phyloP scores from a whole-genome alignment of 2,113 vertebrate species.

The Acrocephalus arundinaceus region DNA sequence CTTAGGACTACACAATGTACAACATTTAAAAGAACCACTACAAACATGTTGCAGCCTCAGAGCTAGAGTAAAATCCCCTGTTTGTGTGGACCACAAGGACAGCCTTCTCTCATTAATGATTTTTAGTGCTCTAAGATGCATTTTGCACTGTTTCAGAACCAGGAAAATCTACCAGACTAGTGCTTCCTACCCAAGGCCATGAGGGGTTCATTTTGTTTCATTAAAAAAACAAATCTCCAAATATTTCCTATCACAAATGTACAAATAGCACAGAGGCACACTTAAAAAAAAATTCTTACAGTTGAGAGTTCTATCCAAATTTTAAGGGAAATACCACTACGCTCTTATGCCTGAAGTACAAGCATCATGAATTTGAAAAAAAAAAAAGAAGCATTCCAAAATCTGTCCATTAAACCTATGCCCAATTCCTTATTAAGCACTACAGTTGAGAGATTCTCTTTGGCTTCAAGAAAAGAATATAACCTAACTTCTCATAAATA shows the following conservation, averaged over 20 bases:
- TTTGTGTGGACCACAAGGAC: background rate
- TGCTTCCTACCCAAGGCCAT: background rate
- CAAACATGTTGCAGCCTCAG: background rate
- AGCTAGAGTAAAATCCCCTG: background rate
- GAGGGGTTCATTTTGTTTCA: background rate
- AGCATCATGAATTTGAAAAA: background rate
- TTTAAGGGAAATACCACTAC: background rate
- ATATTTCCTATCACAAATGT: background rate
- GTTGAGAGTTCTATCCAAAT: background rate
- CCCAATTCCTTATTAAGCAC: background rate
- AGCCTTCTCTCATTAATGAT: background rate
- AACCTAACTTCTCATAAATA: background rate
- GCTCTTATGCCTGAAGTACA: background rate
- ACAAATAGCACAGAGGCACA: background rate
- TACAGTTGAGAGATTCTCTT: background rate
- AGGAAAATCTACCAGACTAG: background rate
- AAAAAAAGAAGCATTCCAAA: background rate
- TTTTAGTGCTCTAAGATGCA: background rate
- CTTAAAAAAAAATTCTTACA: background rate
- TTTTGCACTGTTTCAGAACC: background rate
- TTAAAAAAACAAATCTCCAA: background rate
- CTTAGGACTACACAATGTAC: accelerated
- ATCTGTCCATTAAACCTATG: background rate
- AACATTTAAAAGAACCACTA: background rate
- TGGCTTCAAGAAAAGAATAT: background rate